Conservation (phyloP, 1,140 invertebrate genomes). For the Tetraneura akinire region DNA sequence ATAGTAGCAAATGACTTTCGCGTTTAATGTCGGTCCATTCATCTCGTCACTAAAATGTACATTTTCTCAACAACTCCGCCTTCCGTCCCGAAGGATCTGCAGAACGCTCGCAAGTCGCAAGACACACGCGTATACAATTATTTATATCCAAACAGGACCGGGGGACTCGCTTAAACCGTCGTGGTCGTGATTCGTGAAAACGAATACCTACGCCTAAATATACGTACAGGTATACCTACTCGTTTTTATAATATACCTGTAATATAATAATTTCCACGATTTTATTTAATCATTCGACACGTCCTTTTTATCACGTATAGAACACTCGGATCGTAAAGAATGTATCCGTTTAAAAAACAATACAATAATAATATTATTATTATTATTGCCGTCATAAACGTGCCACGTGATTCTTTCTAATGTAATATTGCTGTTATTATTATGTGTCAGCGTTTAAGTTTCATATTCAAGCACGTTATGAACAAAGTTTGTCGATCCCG, state of each 20-base stretch:
- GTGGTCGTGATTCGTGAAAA: too few relatives aligned
- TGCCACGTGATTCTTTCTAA: neutral
- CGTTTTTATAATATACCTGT: neutral
- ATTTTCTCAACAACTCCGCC: conserved; percentile 9
- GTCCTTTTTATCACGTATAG: neutral
- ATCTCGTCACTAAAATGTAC: neutral
- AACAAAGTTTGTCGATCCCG: conserved; percentile 21
- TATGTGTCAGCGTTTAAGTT: neutral
- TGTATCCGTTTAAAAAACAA: too few relatives aligned
- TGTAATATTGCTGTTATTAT: neutral
- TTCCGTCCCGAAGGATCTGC: neutral
- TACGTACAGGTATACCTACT: neutral
- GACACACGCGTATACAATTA: neutral
- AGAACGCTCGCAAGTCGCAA: neutral
- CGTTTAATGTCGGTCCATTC: conserved; percentile 18
- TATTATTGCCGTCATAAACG: too few relatives aligned
- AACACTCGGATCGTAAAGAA: too few relatives aligned
- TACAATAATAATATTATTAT: conserved; percentile 4
- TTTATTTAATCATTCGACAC: neutral
- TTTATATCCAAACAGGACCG: neutral
- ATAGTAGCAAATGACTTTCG: conserved; percentile 11
- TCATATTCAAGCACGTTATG: neutral
- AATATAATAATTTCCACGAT: too few relatives aligned
- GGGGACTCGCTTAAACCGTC: neutral
- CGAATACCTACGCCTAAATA: neutral